A percentile compares a stretch with the other conserved stretches of the same genome.
Conservation (phyloP, 2,113 vertebrate species). For the Sclerurus mexicanus region DNA sequence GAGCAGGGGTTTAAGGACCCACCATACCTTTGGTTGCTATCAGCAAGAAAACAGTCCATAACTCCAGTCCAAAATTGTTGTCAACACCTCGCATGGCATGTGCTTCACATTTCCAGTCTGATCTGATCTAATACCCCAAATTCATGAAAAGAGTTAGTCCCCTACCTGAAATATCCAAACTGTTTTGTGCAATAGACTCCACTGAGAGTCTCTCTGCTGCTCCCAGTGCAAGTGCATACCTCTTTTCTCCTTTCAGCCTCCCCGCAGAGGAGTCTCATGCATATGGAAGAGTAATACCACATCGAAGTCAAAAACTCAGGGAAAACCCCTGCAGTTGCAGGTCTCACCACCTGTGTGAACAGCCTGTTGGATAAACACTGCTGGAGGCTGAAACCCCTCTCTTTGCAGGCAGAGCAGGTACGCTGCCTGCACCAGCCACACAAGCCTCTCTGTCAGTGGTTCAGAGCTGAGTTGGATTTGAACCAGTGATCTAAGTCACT, state of each 20-base stretch:
- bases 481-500: not conserved
- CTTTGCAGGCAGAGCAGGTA: not conserved
- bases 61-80: not conserved
- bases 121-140: not conserved
- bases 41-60: not conserved
- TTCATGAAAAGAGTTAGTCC: not conserved
- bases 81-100: fast-evolving
- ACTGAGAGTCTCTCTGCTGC: not conserved
- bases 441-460: not conserved
- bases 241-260: not conserved
- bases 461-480: not conserved
- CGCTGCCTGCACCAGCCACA: not conserved
- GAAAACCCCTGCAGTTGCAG: not conserved
- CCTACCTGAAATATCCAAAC: not conserved
- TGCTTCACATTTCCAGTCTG: not conserved
- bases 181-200: not conserved
- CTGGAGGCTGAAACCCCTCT: not conserved
- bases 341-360: not conserved
- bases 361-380: not conserved
- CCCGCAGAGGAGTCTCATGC: not conserved
- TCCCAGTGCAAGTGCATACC: not conserved
- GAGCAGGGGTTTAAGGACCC: not conserved
- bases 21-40: not conserved
- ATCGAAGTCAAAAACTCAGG: fast-evolving
- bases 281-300: not conserved